A percentile compares a stretch with the other conserved stretches of the same genome.
phyloP scores from a whole-genome alignment of 1,140 invertebrate species.

The Macrobrachium rosenbergii region DNA sequence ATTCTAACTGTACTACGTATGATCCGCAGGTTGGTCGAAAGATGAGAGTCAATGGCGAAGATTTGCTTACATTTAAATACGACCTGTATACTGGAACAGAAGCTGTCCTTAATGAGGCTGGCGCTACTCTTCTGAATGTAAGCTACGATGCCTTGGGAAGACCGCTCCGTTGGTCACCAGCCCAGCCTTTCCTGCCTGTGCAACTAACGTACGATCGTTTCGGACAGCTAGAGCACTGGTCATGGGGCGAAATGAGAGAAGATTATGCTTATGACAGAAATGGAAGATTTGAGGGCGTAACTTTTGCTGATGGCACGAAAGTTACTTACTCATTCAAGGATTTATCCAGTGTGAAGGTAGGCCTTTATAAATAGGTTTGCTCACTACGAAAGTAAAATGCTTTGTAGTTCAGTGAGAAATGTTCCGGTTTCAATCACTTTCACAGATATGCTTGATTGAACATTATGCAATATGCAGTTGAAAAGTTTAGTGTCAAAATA shows the following conservation, averaged over 20 bases:
- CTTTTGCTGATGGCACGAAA: conserved; percentile 83
- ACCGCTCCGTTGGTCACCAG: conserved; percentile 89
- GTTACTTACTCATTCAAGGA: conserved; percentile 91
- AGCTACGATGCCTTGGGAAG: conserved; percentile 92
- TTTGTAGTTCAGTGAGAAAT: too few species aligned
- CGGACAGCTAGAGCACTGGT: conserved; percentile 90
- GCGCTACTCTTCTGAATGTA: conserved; percentile 87
- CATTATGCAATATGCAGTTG: too few species aligned
- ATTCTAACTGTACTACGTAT: neutral
- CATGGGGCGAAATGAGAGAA: conserved; percentile 90
- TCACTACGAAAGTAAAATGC: neutral
- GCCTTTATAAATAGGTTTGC: conserved; percentile 38
- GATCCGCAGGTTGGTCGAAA: conserved; percentile 86
- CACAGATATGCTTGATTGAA: too few species aligned
- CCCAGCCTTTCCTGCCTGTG: conserved; percentile 74
- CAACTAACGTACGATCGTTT: conserved; percentile 94
- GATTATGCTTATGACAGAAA: conserved; percentile 89
- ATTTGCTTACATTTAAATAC: conserved; percentile 91
- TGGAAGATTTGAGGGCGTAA: conserved; percentile 87
- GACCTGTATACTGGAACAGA: conserved; percentile 90
- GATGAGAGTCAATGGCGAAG: conserved; percentile 90
- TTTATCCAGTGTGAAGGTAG: conserved; percentile 84
- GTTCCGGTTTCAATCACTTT: too few species aligned
- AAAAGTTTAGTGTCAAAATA: too few species aligned
- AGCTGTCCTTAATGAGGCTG: conserved; percentile 89